Evolutionary conservation across 2,113 vertebrate species (phyloP).

Genomic region (Myotis lucifugus): DNA sequence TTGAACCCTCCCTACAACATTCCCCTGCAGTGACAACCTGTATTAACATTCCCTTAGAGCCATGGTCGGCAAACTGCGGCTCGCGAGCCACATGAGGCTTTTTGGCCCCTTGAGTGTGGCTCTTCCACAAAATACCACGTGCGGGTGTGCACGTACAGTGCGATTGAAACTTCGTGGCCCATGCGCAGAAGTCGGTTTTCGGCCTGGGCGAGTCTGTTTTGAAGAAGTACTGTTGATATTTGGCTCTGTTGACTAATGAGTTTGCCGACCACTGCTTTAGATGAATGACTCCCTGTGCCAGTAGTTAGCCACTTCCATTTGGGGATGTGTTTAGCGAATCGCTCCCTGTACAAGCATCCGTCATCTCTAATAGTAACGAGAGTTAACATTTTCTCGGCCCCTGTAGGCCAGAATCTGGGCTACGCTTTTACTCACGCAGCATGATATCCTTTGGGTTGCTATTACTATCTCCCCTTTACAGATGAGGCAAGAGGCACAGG

Average conservation of each 20-base stretch:
- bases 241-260: too few relatives aligned
- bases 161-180: too few relatives aligned
- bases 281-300: background rate
- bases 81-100: too few relatives aligned
- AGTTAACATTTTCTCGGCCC: background rate
- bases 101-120: too few relatives aligned
- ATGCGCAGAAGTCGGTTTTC: too few relatives aligned
- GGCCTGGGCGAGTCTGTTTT: too few relatives aligned
- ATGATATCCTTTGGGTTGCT: background rate
- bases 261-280: background rate
- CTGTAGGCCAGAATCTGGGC: background rate
- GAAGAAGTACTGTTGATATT: too few relatives aligned
- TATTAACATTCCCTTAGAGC: background rate
- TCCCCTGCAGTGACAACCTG: background rate
- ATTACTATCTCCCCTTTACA: background rate
- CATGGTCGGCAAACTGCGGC: too few relatives aligned
- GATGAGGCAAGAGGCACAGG: background rate
- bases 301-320: background rate
- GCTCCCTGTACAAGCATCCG: background rate
- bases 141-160: too few relatives aligned
- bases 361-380: background rate
- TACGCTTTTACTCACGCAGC: background rate
- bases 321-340: background rate
- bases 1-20: background rate
- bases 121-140: too few relatives aligned